These are phyloP conservation scores for Chironex yamaguchii DNA, from an alignment of 30 jellyfish, hydroid and myxozoan genomes.

Conservation along the genomic window DNA sequence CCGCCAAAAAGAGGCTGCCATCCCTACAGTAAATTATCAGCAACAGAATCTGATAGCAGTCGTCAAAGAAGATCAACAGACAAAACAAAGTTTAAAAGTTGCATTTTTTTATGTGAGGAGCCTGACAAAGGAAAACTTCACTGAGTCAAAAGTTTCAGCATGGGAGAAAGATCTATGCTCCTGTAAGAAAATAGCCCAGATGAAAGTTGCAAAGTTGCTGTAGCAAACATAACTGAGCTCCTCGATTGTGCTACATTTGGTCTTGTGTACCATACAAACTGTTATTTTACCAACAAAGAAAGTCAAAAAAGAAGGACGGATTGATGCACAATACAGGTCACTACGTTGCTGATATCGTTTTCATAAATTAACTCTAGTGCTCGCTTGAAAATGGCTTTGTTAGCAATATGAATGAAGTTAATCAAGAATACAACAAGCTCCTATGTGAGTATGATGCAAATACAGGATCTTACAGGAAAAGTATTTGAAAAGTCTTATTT, in stretches of 20 bases:
- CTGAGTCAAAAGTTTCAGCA: slow-evolving; percentile 14
- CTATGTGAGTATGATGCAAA: slow-evolving; percentile 14
- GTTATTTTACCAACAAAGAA: slow-evolving; percentile 23
- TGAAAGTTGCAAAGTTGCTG: slow-evolving; percentile 10
- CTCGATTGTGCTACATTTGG: slow-evolving; percentile 41
- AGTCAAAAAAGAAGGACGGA: background rate
- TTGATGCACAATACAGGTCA: background rate
- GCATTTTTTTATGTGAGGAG: slow-evolving; percentile 18
- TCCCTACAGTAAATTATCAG: background rate
- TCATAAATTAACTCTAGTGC: background rate
- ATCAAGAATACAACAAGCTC: background rate
- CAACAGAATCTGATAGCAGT: slow-evolving; percentile 26
- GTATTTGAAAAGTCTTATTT: slow-evolving; percentile 3
- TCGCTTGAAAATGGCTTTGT: slow-evolving; percentile 20
- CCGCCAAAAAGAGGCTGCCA: slow-evolving; percentile 22
- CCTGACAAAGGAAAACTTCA: slow-evolving; percentile 29
- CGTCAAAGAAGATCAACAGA: slow-evolving; percentile 11
- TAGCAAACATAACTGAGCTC: slow-evolving; percentile 38
- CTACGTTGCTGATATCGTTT: slow-evolving; percentile 12
- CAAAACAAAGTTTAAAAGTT: background rate
- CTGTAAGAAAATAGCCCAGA: slow-evolving; percentile 28
- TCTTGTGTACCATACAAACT: slow-evolving; percentile 24
- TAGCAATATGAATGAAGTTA: slow-evolving; percentile 42
- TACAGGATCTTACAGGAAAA: slow-evolving; percentile 32
- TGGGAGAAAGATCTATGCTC: slow-evolving; percentile 27